These are phyloP conservation scores for Leptatherina wallacei DNA, from an alignment of 2,797 vertebrate species.

Conservation along the genomic window DNA sequence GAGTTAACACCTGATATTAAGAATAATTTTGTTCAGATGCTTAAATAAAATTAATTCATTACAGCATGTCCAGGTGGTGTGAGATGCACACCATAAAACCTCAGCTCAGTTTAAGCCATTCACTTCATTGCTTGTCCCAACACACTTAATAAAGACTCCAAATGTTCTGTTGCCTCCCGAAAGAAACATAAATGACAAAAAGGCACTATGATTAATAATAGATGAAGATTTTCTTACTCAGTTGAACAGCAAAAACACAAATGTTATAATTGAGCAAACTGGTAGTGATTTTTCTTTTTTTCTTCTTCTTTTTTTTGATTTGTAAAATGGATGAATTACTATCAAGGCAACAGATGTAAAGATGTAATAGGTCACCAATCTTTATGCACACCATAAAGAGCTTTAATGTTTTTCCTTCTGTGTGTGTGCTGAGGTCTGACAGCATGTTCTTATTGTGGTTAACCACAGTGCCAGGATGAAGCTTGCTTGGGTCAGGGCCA, in stretches of 20 bases:
- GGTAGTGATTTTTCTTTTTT: too few species aligned
- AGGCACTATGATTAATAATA: not conserved
- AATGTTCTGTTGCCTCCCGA: not conserved
- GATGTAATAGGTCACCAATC: too few species aligned
- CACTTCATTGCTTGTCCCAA: not conserved
- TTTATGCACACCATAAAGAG: not conserved
- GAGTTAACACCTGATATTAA: not conserved
- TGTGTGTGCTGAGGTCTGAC: not conserved
- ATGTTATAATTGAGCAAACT: not conserved
- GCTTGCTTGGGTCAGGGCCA: slow-evolving; percentile 11
- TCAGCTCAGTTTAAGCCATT: not conserved
- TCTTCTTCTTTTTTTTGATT: too few species aligned
- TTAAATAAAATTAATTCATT: not conserved
- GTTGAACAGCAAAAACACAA: not conserved
- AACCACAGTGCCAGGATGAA: slow-evolving; percentile 37
- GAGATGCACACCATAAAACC: not conserved
- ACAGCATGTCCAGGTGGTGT: not conserved
- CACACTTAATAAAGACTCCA: not conserved
- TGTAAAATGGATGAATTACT: too few species aligned
- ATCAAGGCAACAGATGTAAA: too few species aligned
- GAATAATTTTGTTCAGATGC: not conserved
- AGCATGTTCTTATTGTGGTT: slow-evolving; percentile 28
- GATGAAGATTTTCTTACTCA: not conserved
- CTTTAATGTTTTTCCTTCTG: not conserved
- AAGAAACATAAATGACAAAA: not conserved